Percentiles rank a stretch among this genome's conserved stretches.
These are phyloP conservation scores for Conomelus anceps DNA, from an alignment of 2,888 invertebrate genomes.

Conservation along the genomic window DNA sequence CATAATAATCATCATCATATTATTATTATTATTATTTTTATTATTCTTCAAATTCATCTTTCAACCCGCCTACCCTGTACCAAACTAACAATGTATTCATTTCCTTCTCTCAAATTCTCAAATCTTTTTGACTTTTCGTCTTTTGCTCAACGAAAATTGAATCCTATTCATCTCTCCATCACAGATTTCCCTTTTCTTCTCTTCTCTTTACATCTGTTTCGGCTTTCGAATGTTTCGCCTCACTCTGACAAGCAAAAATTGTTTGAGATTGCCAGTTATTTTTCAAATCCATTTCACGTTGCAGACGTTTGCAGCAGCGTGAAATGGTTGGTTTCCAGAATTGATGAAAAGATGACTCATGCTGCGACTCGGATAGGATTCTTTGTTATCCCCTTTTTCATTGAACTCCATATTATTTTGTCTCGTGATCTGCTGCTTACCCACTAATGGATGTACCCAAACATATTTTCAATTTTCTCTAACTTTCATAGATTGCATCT, in stretches of 20 bases:
- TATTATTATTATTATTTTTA: too few relatives aligned
- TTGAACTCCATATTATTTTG: background rate
- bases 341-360: background rate
- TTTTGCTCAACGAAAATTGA: background rate
- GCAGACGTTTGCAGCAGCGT: background rate
- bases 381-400: background rate
- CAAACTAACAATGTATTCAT: too few relatives aligned
- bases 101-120: too few relatives aligned
- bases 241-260: background rate
- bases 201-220: background rate
- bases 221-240: background rate
- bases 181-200: too few relatives aligned
- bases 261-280: background rate
- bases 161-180: background rate
- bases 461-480: background rate
- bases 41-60: too few relatives aligned
- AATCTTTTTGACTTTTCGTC: background rate
- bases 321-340: background rate
- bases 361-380: background rate
- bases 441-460: background rate
- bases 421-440: background rate
- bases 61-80: too few relatives aligned
- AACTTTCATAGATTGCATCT: background rate
- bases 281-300: background rate
- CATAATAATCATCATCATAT: too few relatives aligned